phyloP scores from a whole-genome alignment of 2,797 vertebrate species.

The Emys orbicularis region DNA sequence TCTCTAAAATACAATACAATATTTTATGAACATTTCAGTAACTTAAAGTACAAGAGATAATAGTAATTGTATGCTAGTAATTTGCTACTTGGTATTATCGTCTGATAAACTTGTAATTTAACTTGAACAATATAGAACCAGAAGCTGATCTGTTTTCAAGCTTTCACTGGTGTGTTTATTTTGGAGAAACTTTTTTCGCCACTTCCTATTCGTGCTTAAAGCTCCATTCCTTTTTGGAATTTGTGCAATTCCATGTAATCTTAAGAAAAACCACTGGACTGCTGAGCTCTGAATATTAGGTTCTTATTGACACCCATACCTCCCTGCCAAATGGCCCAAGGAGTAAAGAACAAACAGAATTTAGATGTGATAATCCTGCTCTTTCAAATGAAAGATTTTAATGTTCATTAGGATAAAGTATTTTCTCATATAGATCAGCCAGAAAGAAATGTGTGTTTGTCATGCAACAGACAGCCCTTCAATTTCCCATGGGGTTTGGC shows the following conservation, averaged over 20 bases:
- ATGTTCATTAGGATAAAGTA: not conserved
- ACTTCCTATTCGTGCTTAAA: not conserved
- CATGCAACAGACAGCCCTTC: not conserved
- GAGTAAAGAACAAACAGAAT: not conserved
- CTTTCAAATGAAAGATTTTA: conserved; percentile 1
- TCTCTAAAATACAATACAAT: not conserved
- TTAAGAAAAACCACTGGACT: not conserved
- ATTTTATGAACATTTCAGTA: not conserved
- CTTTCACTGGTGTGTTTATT: not conserved
- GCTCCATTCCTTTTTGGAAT: not conserved
- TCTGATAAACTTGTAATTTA: not conserved
- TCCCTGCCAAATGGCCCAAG: not conserved
- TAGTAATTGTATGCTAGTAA: not conserved
- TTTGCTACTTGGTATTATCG: not conserved
- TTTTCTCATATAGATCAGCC: conserved; percentile 7
- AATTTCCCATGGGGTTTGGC: not conserved
- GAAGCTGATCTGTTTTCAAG: not conserved
- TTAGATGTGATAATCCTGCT: not conserved
- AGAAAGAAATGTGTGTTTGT: conserved; percentile 4
- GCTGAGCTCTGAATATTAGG: not conserved
- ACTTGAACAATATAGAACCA: not conserved
- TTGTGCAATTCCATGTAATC: not conserved
- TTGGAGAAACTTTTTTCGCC: not conserved
- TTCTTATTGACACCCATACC: not conserved
- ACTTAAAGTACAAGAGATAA: not conserved